These are phyloP conservation scores for Osmoderma eremita DNA, from an alignment of 2,888 invertebrate species.

Conservation along the genomic window DNA sequence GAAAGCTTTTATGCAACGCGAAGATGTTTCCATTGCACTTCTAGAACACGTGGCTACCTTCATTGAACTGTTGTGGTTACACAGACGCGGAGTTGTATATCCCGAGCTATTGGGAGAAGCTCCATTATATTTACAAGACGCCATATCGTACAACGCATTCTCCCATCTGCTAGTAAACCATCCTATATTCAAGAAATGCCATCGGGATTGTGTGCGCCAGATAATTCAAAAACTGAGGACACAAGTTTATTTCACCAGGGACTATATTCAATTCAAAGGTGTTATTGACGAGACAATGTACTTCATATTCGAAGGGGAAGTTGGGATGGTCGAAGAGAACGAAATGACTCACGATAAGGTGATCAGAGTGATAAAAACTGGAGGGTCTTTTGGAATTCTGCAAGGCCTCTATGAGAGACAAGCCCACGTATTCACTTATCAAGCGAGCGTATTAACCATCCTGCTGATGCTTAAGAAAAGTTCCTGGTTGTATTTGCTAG, in stretches of 20 bases:
- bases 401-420: slow-evolving; percentile 43
- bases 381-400: slow-evolving; percentile 43
- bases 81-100: slow-evolving; percentile 39
- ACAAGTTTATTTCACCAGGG: slow-evolving; percentile 44
- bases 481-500: slow-evolving; percentile 44
- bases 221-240: slow-evolving; percentile 42
- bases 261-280: slow-evolving; percentile 47
- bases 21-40: slow-evolving; percentile 37
- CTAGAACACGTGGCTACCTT: slow-evolving; percentile 39
- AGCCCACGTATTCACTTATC: slow-evolving; percentile 44
- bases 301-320: slow-evolving; percentile 44
- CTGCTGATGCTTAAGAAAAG: slow-evolving; percentile 39
- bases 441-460: slow-evolving; percentile 35
- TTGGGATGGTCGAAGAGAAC: slow-evolving; percentile 41
- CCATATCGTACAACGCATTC: slow-evolving; percentile 40
- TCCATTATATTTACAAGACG: slow-evolving; percentile 44
- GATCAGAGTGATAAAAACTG: slow-evolving; percentile 15
- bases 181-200: slow-evolving; percentile 44
- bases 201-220: slow-evolving; percentile 47
- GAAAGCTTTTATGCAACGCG: slow-evolving; percentile 23
- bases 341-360: slow-evolving; percentile 36
- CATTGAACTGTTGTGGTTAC: slow-evolving; percentile 42
- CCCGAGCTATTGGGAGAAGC: slow-evolving; percentile 42
- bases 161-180: slow-evolving; percentile 39
- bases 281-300: slow-evolving; percentile 47